Evolutionary conservation across 2,888 invertebrate species (phyloP), one percentile per base, ranked within the genome.

Genomic region (Halocaridina rubra): DNA sequence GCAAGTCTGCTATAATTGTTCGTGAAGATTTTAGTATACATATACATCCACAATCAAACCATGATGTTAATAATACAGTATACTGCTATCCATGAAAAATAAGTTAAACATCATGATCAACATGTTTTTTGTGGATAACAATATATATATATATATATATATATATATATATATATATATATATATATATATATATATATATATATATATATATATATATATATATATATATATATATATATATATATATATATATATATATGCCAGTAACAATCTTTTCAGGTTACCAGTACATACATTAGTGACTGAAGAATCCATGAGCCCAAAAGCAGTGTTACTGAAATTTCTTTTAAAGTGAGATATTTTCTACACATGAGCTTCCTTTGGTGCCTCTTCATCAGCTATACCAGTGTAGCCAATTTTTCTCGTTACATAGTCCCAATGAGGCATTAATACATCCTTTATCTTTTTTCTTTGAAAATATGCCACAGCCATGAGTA

Each of bases 371-470:
- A 88, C 86, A 81, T 81, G 84, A 30, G 86, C 87, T 53, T 85
- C 87, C 53, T 80, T 74, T n/a, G 88, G 86, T 46, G 86, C 64
- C 59, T 88, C 88, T 8, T 88, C 86, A 64, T 76, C 32, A 22
- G 78, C 74, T 19, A 88, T 77, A 33, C 87, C 87, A 19, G 80
- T 86, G 75, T 89, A 89, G 78, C 89, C 88, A 87, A 88, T 81
- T 86, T 85, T 88, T 86, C 88, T 89, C 85, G 89, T 89, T 85
- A 89, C 39, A 85, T 85, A 87, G 79, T 88, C 87, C 85, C 89
- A 88, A 88, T 87, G 88, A 81, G 89, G 89, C 87, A 88, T 80
- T 85, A 89, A 59, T 16, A 71, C 5, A 8, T 29, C 24, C 69
- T 72, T 80, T 10, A 86, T 27, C 33, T 69, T 80, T 19, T 77